Conservation (phyloP, 2,888 invertebrate species). For the Caradrina kadenii region DNA sequence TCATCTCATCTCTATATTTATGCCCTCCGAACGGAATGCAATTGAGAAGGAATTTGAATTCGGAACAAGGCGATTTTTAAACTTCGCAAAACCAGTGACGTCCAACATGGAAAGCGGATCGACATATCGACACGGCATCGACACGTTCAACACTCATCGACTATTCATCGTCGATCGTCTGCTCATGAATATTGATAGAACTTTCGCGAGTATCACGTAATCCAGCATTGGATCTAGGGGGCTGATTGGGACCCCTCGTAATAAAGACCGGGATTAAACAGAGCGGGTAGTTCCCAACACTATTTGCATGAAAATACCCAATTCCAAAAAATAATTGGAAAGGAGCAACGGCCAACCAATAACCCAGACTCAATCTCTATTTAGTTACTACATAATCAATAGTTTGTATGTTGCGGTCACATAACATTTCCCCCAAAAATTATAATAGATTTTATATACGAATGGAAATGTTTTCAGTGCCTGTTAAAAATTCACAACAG, state of each 20-base stretch:
- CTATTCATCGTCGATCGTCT: conserved; percentile 81
- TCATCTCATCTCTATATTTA: conserved; percentile 7
- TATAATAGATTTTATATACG: background rate
- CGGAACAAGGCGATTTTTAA: conserved; percentile 4
- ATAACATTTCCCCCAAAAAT: background rate
- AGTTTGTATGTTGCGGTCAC: background rate
- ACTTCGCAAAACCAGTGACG: conserved; percentile 53
- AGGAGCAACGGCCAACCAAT: background rate
- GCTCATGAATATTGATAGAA: conserved; percentile 85
- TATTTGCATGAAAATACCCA: conserved; percentile 52
- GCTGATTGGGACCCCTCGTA: conserved; percentile 76
- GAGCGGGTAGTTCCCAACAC: conserved; percentile 45
- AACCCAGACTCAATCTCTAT: background rate
- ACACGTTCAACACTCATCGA: conserved; percentile 73
- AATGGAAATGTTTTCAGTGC: conserved; percentile 10
- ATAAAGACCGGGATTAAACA: conserved; percentile 66
- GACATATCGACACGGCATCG: conserved; percentile 62
- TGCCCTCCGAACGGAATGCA: background rate
- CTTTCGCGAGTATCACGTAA: conserved; percentile 83
- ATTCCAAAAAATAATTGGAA: conserved; percentile 24
- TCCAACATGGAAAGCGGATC: conserved; percentile 53
- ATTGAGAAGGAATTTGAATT: conserved; percentile 19
- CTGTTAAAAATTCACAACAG: conserved; percentile 24
- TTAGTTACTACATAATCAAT: background rate
- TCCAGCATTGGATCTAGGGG: conserved; percentile 72